Base-by-base conservation (phyloP, 2,797 vertebrate species). In the Sebastes reedi region DNA sequence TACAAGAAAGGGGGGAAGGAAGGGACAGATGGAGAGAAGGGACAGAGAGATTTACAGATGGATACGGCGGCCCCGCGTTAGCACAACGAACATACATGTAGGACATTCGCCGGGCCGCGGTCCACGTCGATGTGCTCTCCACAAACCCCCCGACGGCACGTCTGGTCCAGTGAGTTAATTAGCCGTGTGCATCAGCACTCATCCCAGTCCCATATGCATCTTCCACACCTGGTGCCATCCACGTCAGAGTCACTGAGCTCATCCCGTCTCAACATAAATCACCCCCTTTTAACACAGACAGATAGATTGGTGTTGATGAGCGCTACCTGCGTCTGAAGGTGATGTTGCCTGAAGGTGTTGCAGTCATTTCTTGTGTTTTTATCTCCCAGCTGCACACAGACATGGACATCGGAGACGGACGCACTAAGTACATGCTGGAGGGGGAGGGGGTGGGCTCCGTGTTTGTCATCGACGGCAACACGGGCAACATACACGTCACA, bases 401-500 rank as follows among this genome's bases (percentile, higher is more conserved):
- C 29, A 95, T 96, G 91, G 97, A 97, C 90, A 88, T 84, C 59
- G 97, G 97, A 1, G 97, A 97, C 27, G 97, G 96, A 3, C 94
- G 78, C 77, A 96, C 96, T 74, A 96, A 95, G 81, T 97, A 97
- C 72, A 90, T 93, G 66, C 78, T 97, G 93, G 96, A 96, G 3
- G 97, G 97, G 25, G 97, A 97, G 80, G 97, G 97, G 20, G 97
- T 97, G 71, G 97, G 97, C 74, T 97, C 97, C 0, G 96, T 97
- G 80, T 97, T 97, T 55, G 97, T 97, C 29, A 97, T 97, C 6
- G 97, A 97, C 32, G 91, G 96, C 86, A 94, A 95, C 86, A 97
- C 96, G 0, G 97, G 97, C 25, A 97, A 97, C 88, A 97, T 97
- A 80, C 97, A 97, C 9, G 96, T 97, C 70, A 97, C 97, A 78